phyloP scores from a whole-genome alignment of 23 tunicate species.

The Halocynthia aurantium region DNA sequence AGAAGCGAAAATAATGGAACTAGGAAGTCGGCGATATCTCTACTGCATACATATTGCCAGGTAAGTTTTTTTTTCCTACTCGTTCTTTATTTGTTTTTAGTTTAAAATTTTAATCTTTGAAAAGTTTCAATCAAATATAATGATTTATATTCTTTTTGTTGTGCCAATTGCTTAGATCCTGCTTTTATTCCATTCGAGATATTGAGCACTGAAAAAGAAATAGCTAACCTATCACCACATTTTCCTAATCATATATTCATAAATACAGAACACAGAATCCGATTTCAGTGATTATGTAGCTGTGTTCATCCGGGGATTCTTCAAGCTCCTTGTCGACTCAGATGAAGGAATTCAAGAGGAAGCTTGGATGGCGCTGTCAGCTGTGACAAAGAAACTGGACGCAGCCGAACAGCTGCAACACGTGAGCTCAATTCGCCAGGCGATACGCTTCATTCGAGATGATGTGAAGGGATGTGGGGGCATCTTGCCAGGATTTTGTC shows the following conservation, averaged over 20 bases:
- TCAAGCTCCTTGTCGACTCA: slow-evolving; percentile 71
- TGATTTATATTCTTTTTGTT: not conserved
- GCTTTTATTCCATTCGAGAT: no score
- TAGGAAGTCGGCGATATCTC: slow-evolving; percentile 42
- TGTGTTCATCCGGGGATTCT: slow-evolving; percentile 61
- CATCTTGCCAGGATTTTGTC: slow-evolving; percentile 80
- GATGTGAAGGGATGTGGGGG: slow-evolving; percentile 55
- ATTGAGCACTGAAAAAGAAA: no score
- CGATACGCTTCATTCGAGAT: slow-evolving; percentile 49
- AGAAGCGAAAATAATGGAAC: slow-evolving; percentile 36
- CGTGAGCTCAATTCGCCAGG: slow-evolving; percentile 88
- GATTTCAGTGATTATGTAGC: slow-evolving; percentile 66
- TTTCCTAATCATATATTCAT: no score
- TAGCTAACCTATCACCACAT: no score
- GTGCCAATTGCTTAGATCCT: no score
- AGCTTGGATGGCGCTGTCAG: slow-evolving; percentile 72
- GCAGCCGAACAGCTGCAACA: slow-evolving; percentile 63
- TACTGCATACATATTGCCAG: slow-evolving; percentile 56
- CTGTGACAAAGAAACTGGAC: slow-evolving; percentile 46
- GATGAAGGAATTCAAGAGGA: slow-evolving; percentile 43
- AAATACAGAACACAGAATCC: slow-evolving; percentile 22
- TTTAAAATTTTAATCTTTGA: slow-evolving; percentile 2
- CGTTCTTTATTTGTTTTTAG: no score
- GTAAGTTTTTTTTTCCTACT: not conserved
- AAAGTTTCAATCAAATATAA: not conserved